A percentile compares a stretch with the other conserved stretches of the same genome.
Evolutionary conservation across 23 tunicate genomes (phyloP).

Genomic region (Phallusia fumigata): DNA sequence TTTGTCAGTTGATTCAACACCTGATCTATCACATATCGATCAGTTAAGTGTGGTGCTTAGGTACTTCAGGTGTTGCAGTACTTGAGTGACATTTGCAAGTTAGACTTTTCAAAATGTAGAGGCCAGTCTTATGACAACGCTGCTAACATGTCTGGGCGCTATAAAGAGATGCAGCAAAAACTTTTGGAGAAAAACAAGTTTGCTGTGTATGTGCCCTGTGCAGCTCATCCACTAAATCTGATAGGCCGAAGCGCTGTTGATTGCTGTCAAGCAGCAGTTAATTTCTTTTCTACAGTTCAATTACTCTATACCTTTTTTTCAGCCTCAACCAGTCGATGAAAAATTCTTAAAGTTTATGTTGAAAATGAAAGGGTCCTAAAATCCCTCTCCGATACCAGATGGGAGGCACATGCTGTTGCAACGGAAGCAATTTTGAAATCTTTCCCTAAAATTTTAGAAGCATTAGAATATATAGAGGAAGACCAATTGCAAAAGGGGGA

Average conservation of each 20-base stretch:
- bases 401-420: slow-evolving; percentile 30
- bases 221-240: slow-evolving; percentile 9
- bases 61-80: slow-evolving; percentile 29
- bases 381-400: slow-evolving; percentile 24
- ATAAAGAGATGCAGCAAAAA: slow-evolving; percentile 25
- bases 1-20: slow-evolving; percentile 39
- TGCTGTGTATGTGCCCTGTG: slow-evolving; percentile 21
- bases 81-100: slow-evolving; percentile 12
- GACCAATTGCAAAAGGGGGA: slow-evolving; percentile 32
- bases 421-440: slow-evolving; percentile 17
- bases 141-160: slow-evolving; percentile 24
- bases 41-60: slow-evolving; percentile 37
- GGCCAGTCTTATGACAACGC: slow-evolving; percentile 39
- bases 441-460: slow-evolving; percentile 19
- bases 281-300: slow-evolving; percentile 14
- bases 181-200: slow-evolving; percentile 19
- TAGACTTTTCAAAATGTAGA: slow-evolving; percentile 28
- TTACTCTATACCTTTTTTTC: slow-evolving; percentile 31
- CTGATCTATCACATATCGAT: slow-evolving; percentile 30
- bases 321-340: slow-evolving; percentile 25
- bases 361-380: slow-evolving; percentile 7
- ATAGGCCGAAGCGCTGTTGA: slow-evolving; percentile 3
- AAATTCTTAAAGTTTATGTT: slow-evolving; percentile 4
- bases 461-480: slow-evolving; percentile 2
- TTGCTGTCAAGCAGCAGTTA: slow-evolving; percentile 22